phyloP scores from a whole-genome alignment of 2,888 invertebrate species.

The Cremastinae sp. region DNA sequence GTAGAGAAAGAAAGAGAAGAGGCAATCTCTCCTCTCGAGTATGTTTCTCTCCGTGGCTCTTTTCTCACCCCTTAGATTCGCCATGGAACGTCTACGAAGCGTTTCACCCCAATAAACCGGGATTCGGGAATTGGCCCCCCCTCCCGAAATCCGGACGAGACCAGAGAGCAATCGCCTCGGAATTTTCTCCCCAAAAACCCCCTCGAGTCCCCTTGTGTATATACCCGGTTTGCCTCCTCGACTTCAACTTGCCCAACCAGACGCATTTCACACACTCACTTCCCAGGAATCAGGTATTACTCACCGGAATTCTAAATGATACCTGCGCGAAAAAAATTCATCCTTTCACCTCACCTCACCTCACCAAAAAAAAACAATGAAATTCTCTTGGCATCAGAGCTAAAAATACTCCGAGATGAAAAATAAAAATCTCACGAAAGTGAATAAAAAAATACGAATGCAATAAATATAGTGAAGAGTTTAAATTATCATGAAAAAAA shows the following conservation, averaged over 20 bases:
- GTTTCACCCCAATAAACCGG: slow-evolving; percentile 48
- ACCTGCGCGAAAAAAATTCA: no score
- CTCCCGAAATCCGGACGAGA: slow-evolving; percentile 40
- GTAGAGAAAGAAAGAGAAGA: slow-evolving; percentile 11
- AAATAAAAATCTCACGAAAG: no score
- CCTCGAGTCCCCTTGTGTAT: slow-evolving; percentile 18
- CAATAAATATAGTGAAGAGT: no score
- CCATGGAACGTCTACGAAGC: slow-evolving; percentile 58
- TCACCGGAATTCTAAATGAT: neutral
- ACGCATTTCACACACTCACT: neutral
- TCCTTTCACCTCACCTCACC: no score
- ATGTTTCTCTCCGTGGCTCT: slow-evolving; percentile 67
- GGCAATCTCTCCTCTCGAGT: slow-evolving; percentile 38
- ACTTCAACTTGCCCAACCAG: slow-evolving; percentile 33
- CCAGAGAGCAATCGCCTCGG: slow-evolving; percentile 43
- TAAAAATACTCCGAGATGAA: no score
- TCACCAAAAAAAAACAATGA: no score
- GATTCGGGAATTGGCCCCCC: slow-evolving; percentile 4
- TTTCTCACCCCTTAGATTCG: slow-evolving; percentile 68
- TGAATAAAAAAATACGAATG: no score
- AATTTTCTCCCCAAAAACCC: slow-evolving; percentile 8
- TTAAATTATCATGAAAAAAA: no score
- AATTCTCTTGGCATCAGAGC: no score
- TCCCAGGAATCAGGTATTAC: slow-evolving; percentile 17
- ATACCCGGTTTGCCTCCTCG: slow-evolving; percentile 45